These are phyloP conservation scores for Synergus laeviventris DNA, from an alignment of 2,888 invertebrate genomes.

Conservation along the genomic window DNA sequence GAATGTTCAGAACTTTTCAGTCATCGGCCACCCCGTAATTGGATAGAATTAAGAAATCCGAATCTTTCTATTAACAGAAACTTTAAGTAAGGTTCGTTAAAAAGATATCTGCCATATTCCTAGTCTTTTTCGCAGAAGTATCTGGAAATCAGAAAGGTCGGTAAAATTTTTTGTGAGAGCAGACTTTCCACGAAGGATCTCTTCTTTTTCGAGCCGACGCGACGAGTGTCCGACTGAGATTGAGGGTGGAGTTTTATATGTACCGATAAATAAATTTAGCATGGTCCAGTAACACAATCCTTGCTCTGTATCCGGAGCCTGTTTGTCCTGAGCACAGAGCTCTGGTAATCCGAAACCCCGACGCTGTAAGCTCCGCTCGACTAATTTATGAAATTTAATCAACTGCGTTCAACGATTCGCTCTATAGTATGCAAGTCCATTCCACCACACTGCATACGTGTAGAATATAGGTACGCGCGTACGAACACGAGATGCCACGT, in stretches of 20 bases:
- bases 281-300: slow-evolving; percentile 55
- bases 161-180: background rate
- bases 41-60: too few relatives aligned
- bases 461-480: slow-evolving; percentile 35
- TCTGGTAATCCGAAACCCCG: slow-evolving; percentile 60
- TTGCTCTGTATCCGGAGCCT: slow-evolving; percentile 50
- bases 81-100: too few relatives aligned
- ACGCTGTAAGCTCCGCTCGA: slow-evolving; percentile 63
- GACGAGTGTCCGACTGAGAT: background rate
- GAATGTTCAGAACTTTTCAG: too few relatives aligned
- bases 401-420: slow-evolving; percentile 56
- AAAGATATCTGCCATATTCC: background rate
- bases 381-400: slow-evolving; percentile 71
- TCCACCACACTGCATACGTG: slow-evolving; percentile 40
- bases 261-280: slow-evolving; percentile 57
- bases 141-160: background rate
- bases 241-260: slow-evolving; percentile 43
- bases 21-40: too few relatives aligned
- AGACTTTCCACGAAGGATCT: slow-evolving; percentile 6
- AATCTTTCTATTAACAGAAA: too few relatives aligned
- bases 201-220: background rate
- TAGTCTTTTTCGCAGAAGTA: background rate
- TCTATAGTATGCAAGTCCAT: slow-evolving; percentile 37
- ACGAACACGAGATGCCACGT: slow-evolving; percentile 51
- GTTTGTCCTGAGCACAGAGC: slow-evolving; percentile 45